These are phyloP conservation scores for Alfaro cultratus DNA, from an alignment of 2,797 vertebrate genomes.

Conservation along the genomic window DNA sequence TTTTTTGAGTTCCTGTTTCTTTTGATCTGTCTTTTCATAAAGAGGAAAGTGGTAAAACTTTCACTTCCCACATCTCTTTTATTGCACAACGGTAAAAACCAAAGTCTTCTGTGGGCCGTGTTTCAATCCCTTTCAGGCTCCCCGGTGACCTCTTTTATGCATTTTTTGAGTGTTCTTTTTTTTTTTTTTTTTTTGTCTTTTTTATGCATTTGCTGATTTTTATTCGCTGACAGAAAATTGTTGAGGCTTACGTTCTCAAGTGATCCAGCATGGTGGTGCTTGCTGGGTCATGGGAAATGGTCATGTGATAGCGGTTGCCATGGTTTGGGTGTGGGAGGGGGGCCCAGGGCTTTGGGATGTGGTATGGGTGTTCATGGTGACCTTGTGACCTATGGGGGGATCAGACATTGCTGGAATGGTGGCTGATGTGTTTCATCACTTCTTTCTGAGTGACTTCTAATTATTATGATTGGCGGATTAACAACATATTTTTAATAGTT, in stretches of 20 bases:
- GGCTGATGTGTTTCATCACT: constrained; percentile 50
- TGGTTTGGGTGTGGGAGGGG: constrained; percentile 64
- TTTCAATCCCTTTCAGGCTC: constrained; percentile 4
- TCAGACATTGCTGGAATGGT: constrained; percentile 59
- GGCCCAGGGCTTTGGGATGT: constrained; percentile 48
- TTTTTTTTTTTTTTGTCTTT: background rate
- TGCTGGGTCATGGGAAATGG: constrained; percentile 63
- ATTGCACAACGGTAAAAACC: constrained; percentile 17
- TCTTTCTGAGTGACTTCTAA: constrained; percentile 5
- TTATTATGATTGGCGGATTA: constrained; percentile 6
- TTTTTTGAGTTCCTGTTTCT: constrained; percentile 49
- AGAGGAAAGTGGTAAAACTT: constrained; percentile 55
- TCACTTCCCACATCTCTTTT: constrained; percentile 57
- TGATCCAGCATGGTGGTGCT: constrained; percentile 42
- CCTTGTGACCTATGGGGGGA: constrained; percentile 68
- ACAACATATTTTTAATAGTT: background rate
- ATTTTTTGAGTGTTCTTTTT: background rate
- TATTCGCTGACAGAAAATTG: constrained; percentile 25
- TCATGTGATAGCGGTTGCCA: constrained; percentile 77
- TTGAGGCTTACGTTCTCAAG: constrained; percentile 43
- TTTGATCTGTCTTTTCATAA: constrained; percentile 43
- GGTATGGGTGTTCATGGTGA: constrained; percentile 66
- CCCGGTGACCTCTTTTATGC: background rate
- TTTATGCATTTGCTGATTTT: background rate
- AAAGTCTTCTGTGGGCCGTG: background rate